Percentiles rank a stretch among this genome's conserved stretches.
Evolutionary conservation across 1,140 invertebrate genomes (phyloP).

Genomic region (Drosophila nannoptera): DNA sequence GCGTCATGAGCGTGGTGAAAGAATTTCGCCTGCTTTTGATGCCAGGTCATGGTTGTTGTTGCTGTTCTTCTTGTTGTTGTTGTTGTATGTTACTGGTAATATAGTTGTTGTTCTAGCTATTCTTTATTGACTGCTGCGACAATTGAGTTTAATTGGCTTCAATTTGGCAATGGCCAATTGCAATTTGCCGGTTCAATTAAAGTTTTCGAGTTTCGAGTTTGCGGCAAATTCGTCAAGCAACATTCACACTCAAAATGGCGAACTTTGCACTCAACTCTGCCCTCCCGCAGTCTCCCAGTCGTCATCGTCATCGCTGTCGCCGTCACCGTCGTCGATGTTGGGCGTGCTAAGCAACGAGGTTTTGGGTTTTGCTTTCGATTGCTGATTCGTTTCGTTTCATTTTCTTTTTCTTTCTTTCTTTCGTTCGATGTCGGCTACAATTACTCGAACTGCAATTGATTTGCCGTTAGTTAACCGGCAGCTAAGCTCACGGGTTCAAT

Average conservation of each 20-base stretch:
- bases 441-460: slow-evolving; percentile 23
- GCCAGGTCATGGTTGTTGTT: slow-evolving; percentile 43
- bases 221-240: slow-evolving; percentile 31
- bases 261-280: slow-evolving; percentile 31
- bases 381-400: slow-evolving; percentile 22
- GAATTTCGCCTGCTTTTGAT: slow-evolving; percentile 22
- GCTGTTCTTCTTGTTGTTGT: slow-evolving; percentile 40
- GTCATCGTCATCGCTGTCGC: not conserved
- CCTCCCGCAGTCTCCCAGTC: not conserved
- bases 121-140: slow-evolving; percentile 33
- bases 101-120: not conserved
- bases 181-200: slow-evolving; percentile 48
- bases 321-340: not conserved
- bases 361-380: slow-evolving; percentile 21
- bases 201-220: slow-evolving; percentile 30
- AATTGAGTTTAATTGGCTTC: slow-evolving; percentile 63
- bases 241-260: slow-evolving; percentile 44
- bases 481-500: slow-evolving; percentile 50
- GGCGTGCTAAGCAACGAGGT: slow-evolving; percentile 30
- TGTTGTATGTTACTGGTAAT: slow-evolving; percentile 43
- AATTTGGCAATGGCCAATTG: slow-evolving; percentile 48
- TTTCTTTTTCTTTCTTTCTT: slow-evolving; percentile 23
- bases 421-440: slow-evolving; percentile 20
- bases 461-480: slow-evolving; percentile 49
- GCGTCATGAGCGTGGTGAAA: slow-evolving; percentile 23